A percentile compares a stretch with the other conserved stretches of the same genome.
Evolutionary conservation across 2,113 vertebrate genomes (phyloP).

Genomic region (Ascaphus truei): DNA sequence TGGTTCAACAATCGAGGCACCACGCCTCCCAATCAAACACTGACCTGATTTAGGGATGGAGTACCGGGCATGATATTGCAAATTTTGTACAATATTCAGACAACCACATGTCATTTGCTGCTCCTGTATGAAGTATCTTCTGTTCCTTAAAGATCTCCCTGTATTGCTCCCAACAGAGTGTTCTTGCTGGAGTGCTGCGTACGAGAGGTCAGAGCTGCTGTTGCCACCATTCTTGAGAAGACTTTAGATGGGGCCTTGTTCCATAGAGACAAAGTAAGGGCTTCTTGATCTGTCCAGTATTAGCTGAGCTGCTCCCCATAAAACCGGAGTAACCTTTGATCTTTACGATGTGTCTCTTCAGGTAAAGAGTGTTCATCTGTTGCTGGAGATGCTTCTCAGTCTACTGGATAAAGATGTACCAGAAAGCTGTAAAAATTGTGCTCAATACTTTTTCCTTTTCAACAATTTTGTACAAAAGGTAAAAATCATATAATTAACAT

Average conservation of each 20-base stretch:
- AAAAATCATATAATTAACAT: constrained; percentile 27
- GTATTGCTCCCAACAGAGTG: constrained; percentile 66
- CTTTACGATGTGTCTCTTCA: constrained; percentile 47
- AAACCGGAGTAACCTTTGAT: too few relatives aligned
- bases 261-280: constrained; percentile 80
- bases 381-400: constrained; percentile 84
- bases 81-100: too few relatives aligned
- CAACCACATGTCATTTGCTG: too few relatives aligned
- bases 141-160: too few relatives aligned
- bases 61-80: too few relatives aligned
- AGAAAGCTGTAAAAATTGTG: constrained; percentile 97
- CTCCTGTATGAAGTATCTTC: too few relatives aligned
- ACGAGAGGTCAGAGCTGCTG: constrained; percentile 89
- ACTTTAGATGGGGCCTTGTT: constrained; percentile 91
- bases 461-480: constrained; percentile 97
- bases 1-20: too few relatives aligned
- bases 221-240: constrained; percentile 93
- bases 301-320: not conserved
- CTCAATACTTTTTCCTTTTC: constrained; percentile 95
- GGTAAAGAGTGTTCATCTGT: constrained; percentile 75
- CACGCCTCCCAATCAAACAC: too few relatives aligned
- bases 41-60: too few relatives aligned
- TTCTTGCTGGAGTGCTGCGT: constrained; percentile 91
- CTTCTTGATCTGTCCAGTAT: too few relatives aligned
- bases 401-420: constrained; percentile 95